Evolutionary conservation across 2,888 invertebrate species (phyloP), one percentile per base, ranked within the genome.

Genomic region (Rhamphomyia laevipes): DNA sequence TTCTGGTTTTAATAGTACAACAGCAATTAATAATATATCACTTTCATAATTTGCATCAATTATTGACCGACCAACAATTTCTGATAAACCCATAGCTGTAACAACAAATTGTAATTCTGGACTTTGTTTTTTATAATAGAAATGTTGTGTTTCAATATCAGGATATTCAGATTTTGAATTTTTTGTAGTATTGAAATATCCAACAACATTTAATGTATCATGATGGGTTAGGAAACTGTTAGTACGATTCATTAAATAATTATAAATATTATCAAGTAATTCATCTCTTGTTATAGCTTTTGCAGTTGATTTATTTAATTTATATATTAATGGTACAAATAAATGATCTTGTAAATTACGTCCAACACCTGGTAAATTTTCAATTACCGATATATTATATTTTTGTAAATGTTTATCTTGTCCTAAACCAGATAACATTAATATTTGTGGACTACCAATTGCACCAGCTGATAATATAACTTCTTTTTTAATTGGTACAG

Each of bases 321-420:
- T 56, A 13, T 66, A 40, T 17, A 63, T 58, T 1, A 68, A 5
- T 3, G 63, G 61, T 2, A 81, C 73, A 0, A 80, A 77, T 18
- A 84, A 78, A 63, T 90, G 89, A 61, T 90, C 89, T 65, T 88
- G 87, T 2, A 90, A 71, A 61, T 89, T 85, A 55, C 80, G 74
- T 1, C 86, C 87, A 0, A 88, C 83, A 51, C 38, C 23, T 1
- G 58, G 57, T 9, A 69, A 42, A 12, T 64, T 51, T 2, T 55
- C 48, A 0, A 61, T 23, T 6, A 67, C 46, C 0, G 59, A 53
- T 10, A 70, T 56, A 1, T 57, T 35, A 4, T 64, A 30, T 1
- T 58, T 27, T 43, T 55, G 33, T 9, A 68, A 53, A 10, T 64
- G 60, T 2, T 57, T 15, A 3, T 52, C 49, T 0, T 63, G 63